Evolutionary conservation across 2,113 vertebrate species (phyloP), one percentile per base, ranked within the genome.

Genomic region (Morone saxatilis): DNA sequence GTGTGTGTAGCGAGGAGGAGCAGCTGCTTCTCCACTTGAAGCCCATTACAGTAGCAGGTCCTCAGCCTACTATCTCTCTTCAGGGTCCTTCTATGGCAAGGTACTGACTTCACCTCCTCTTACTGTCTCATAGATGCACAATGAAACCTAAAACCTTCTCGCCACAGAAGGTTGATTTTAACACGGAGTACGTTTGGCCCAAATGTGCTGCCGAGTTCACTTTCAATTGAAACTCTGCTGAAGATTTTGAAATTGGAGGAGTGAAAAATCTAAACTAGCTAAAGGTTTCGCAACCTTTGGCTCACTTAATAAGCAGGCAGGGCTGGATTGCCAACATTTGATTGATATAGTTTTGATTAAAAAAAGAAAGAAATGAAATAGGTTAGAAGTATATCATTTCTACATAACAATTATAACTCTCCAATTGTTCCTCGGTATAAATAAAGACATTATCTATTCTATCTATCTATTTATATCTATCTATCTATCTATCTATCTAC

Each of bases 1-100:
- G 22, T 82, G 20, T 83, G 40, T 84, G 79, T 53, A 88, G 82
- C 48, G 83, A 17, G 78, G 57, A 76, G 78, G 22, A 81, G 48
- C 9, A 22, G 45, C 62, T 20, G 2, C 47, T 54, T 38, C 83
- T 60, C n/a, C 7, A 7, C n/a, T 11, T 71, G 82, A 80, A 66
- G 66, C 31, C 67, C 74, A 47, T n/a, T 48, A 66, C 40, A 54
- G 47, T 78, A 80, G 57, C 74, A 80, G 25, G 53, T 54, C 43
- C 16, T 51, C 63, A 41, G 2, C 3, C 60, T 65, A 14, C 72
- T 60, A 1, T 66, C 14, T 61, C 31, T 13, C 47, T 66, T 4
- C 45, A 47, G 38, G 4, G 48, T 65, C 54, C 78, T n/a, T 3
- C 57, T 48, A 62, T 75, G 61, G 0, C 41, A 68, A 91, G 80